phyloP scores from a whole-genome alignment of 2,113 vertebrate genomes.

The Zosterops borbonicus region DNA sequence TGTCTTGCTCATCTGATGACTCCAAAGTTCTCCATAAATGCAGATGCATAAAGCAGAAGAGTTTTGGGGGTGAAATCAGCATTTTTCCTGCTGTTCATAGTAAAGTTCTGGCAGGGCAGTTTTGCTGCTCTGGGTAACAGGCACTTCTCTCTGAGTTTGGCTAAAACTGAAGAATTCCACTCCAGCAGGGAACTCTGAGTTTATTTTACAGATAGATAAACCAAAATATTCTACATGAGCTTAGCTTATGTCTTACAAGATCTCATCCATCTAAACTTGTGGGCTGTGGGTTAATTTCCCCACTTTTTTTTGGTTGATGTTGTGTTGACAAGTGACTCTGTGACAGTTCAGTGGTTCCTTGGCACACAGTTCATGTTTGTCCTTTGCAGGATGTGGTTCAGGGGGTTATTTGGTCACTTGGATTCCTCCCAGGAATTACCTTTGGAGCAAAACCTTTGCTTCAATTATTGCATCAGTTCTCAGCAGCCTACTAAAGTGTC shows the following conservation, averaged over 20 bases:
- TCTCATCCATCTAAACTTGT: neutral
- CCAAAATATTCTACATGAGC: neutral
- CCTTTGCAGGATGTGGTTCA: neutral
- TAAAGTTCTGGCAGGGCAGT: neutral
- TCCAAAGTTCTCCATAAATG: neutral
- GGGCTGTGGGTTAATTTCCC: neutral
- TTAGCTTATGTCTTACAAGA: neutral
- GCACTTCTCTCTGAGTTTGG: neutral
- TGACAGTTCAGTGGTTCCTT: neutral
- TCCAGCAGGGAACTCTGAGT: neutral
- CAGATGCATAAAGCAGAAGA: neutral
- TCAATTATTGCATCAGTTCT: accelerated
- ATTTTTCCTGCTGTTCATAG: neutral
- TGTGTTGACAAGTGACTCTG: neutral
- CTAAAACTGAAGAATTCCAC: neutral
- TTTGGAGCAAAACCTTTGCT: neutral
- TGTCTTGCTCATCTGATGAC: neutral
- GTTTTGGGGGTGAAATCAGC: neutral
- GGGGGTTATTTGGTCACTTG: neutral
- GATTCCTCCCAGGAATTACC: neutral
- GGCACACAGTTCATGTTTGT: neutral
- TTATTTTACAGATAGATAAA: neutral
- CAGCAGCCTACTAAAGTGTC: accelerated
- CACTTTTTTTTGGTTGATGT: neutral
- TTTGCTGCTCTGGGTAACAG: neutral